Evolutionary conservation across 2,113 vertebrate species (phyloP), one percentile per base, ranked within the genome.

Genomic region (Cyanoramphus novaezelandiae): DNA sequence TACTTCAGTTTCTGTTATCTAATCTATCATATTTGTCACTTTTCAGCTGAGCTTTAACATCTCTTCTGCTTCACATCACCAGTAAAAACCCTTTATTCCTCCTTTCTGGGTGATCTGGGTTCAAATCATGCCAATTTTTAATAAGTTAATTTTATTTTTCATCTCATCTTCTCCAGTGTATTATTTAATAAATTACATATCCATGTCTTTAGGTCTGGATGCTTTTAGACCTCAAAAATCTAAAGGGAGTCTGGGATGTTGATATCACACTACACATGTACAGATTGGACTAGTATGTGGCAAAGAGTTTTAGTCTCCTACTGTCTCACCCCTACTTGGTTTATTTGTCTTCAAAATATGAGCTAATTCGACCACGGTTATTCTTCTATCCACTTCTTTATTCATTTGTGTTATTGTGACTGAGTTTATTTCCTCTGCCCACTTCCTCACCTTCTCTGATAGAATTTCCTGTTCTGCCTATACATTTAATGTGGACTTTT

Each of bases 301-400:
- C 27, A 47, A 59, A 74, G 69, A 59, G 13, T 10, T 83, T 67
- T 43, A 82, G 6, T 4, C 15, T 75, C 6, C 10, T 87, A 31
- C n/a, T 49, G 5, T 53, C 13, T 90, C 0, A 0, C 4, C 2
- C 20, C 4, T 52, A 21, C 17, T 55, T 64, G 4, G 5, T 55
- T 93, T 75, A 43, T 82, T 65, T 59, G 9, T 43, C n/a, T 69
- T 69, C 27, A 68, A 93, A 10, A 47, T 15, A 37, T 10, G 12
- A 82, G 4, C 52, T 25, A 69, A 57, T 23, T 90, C 24, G 74
- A 29, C 14, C 7, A 25, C 6, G 16, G 23, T 2, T 39, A 41
- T 12, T 37, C 10, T 89, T 87, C 35, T 27, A 60, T 7, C 9
- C 3, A 15, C 1, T 59, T 67, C 10, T 92, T 95, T 85, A 75